Evolutionary conservation across 1,140 invertebrate species (phyloP), one percentile per base, ranked within the genome.

Genomic region (Drosophila pectinifera): DNA sequence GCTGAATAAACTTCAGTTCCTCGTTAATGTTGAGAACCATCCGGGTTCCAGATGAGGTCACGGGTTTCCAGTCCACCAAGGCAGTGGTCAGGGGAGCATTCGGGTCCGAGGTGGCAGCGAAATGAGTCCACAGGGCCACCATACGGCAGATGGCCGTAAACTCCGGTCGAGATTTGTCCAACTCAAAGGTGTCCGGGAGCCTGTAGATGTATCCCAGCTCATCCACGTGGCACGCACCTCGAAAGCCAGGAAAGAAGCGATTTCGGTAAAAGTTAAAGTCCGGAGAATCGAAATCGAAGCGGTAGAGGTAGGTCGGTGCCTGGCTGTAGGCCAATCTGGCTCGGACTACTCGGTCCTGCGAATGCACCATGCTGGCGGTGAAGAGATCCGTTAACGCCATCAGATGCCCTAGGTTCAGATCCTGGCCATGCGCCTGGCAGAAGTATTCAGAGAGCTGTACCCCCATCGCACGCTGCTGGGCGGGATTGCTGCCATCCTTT

Each of bases 151-250:
- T 93, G 7, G 88, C 63, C 36, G 49, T 57, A 14, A 86, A 92
- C 22, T 91, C 92, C 4, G 64, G 59, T 0, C 91, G 64, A 5
- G 79, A 80, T 7, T 68, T 67, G 20, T 93, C 85, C 74, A 92
- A 53, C 56, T 93, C 92, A 11, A 85, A 80, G 20, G 92, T 92
- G 24, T 93, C 73, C 24, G 85, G 82, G 24, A 92, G 92, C 51
- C 93, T 92, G 76, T 95, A 96, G 10, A 95, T 65, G 81, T 95
- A 95, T 34, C 94, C 93, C 6, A 95, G 31, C 53, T 96, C 95
- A 64, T 95, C 95, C 0, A 92, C 93, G 80, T 96, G 95, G 46
- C 78, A 90, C 3, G 93, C 93, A 24, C 95, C 94, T 77, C 91
- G 73, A 5, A 92, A 54, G 1, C 53, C 41, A 2, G 68, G 65